Base-by-base conservation (phyloP, 2,797 vertebrate species). In the Myotis myotis region DNA sequence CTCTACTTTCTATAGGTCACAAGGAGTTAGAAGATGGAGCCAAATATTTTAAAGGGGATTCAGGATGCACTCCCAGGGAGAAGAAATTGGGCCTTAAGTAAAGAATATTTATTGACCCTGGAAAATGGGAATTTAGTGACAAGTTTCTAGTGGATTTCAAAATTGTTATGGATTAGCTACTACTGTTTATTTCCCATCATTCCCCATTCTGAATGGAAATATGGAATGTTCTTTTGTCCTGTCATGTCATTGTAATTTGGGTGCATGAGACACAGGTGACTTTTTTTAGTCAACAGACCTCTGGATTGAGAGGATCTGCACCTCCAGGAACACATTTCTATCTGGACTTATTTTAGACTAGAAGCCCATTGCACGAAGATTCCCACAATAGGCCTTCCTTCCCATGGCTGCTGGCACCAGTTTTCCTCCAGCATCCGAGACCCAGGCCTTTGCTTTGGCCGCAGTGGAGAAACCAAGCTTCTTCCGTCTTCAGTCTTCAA, bases 151-250 rank as follows among this genome's bases (percentile, higher is more conserved):
- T 16, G 22, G 23, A 33, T 82, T 88, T 82, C 44, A 53, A 53
- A 71, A 25, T 49, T 82, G 4, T 36, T 47, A 57, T 13, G 15
- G 16, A 9, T 66, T 33, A 64, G 16, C 57, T 88, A 64, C 15
- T 49, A 5, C 11, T 47, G 22, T 53, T 80, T 68, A 12, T 36
- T 93, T 74, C 16, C 30, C 33, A 10, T 30, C 28, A 23, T 44
- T 47, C 28, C 30, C 20, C 64, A 15, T 70, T 71, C 47, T n/a
- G 41, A 44, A 16, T 12, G 25, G 20, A 30, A 25, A 44, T 51
- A 1, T 51, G 3, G 49, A 36, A 19, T 10, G 0, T 22, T 57
- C 0, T 62, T 79, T 38, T 60, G 8, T n/a, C 44, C 12, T 33
- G 13, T 72, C 7, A 16, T 4, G 23, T 10, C 62, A 15, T 33